Evolutionary conservation across 2,797 vertebrate genomes (phyloP), one percentile per base, ranked within the genome.

Genomic region (Acanthornis magna): DNA sequence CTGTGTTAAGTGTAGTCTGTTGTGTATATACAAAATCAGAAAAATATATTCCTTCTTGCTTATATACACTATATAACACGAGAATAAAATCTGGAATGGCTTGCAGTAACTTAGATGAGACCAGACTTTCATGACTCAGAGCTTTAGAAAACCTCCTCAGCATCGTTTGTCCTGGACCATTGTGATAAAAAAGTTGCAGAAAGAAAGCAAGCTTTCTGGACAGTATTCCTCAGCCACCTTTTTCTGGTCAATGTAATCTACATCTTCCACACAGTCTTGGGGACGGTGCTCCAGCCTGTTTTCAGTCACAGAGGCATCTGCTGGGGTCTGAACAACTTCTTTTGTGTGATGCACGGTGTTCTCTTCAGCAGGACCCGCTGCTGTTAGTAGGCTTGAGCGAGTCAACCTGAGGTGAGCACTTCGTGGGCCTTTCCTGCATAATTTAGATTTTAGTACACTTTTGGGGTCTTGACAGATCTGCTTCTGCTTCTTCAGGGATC

Each of bases 111-210:
- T 47, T 53, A 27, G 32, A 10, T 42, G 22, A 74, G 36, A 53
- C 34, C 3, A 3, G 22, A 21, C 25, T 89, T 55, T 8, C 11
- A 34, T 2, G 16, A 62, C 17, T 50, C 42, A 60, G 54, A 79
- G 70, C 16, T 67, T 82, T 30, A 30, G 51, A 68, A 88, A 62
- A 25, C 19, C 53, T 79, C 18, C 50, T 98, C 96, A 98, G 89
- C 99, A 99, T 5, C 98, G 98, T 26, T 98, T 98, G 83, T 97
- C 97, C 93, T 99, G 98, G 48, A 99, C 47, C 98, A 99, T 98
- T 8, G 98, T 96, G 40, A 99, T 97, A 58, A 99, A 96, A 77
- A 99, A 98, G 0, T 96, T 97, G 96, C 99, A 99, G 8, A 99
- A 18, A 47, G 98, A 98, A 8, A 98, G 93, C 97, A 99, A 99